A percentile compares a stretch with the other conserved stretches of the same genome.
Evolutionary conservation across 2,113 vertebrate genomes (phyloP).

Genomic region (Ophiodon elongatus): DNA sequence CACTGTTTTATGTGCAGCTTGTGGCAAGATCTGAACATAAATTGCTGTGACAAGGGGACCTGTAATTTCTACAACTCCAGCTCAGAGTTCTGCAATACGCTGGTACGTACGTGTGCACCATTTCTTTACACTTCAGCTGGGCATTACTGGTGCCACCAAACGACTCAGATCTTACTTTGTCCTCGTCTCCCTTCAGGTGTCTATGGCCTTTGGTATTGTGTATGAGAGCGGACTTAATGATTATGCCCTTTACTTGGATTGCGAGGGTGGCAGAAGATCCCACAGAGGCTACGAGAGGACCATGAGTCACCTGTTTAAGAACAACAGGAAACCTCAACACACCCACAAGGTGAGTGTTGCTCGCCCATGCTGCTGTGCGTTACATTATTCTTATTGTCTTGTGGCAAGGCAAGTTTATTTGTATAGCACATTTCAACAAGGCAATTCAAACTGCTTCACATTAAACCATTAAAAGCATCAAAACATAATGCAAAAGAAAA

Average conservation of each 20-base stretch:
- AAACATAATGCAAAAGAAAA: too few species aligned
- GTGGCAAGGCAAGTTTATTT: too few species aligned
- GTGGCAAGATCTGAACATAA: constrained; percentile 81
- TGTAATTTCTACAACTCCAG: constrained; percentile 83
- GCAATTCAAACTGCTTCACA: too few species aligned
- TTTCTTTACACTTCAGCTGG: neutral
- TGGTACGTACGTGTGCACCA: constrained; percentile 66
- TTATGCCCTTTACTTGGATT: constrained; percentile 85
- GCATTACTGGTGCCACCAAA: neutral
- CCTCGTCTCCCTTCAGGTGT: constrained; percentile 63
- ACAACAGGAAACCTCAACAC: constrained; percentile 59
- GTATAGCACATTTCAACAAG: too few species aligned
- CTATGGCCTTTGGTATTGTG: constrained; percentile 72
- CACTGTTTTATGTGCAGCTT: constrained; percentile 69
- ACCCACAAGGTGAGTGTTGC: constrained; percentile 41
- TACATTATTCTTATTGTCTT: neutral
- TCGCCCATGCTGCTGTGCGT: neutral
- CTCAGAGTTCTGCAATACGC: constrained; percentile 57
- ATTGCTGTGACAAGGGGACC: constrained; percentile 78
- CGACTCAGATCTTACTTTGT: neutral
- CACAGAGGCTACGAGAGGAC: constrained; percentile 66
- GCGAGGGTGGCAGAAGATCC: constrained; percentile 67
- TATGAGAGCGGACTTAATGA: constrained; percentile 81
- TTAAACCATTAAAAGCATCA: too few species aligned
- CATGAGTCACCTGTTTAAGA: constrained; percentile 81